These are phyloP conservation scores for Sthenelais limicola DNA, from an alignment of 2,888 invertebrate species.

Conservation along the genomic window DNA sequence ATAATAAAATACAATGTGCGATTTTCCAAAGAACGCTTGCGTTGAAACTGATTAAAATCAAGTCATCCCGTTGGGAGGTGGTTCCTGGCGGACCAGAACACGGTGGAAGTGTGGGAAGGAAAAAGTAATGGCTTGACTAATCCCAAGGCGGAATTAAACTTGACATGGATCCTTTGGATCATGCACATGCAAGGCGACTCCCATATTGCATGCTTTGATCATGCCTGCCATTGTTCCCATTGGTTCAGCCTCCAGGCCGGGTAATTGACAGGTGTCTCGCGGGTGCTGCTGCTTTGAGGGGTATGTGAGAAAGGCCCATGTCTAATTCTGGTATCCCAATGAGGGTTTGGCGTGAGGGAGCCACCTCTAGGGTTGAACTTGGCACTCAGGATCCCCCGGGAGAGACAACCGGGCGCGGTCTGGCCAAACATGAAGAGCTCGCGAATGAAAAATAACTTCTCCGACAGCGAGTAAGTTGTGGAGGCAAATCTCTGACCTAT, in stretches of 20 bases:
- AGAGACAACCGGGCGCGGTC: neutral
- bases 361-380: conserved; percentile 18
- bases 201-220: conserved; percentile 2
- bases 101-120: too few species aligned
- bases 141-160: too few species aligned
- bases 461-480: too few species aligned
- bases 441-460: too few species aligned
- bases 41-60: too few species aligned
- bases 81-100: too few species aligned
- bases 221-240: conserved; percentile 14
- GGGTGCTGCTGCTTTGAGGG: neutral
- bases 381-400: neutral
- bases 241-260: neutral
- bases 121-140: too few species aligned
- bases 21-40: too few species aligned
- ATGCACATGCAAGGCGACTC: conserved; percentile 6
- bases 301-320: conserved; percentile 16
- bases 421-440: neutral
- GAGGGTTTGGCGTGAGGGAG: conserved; percentile 16
- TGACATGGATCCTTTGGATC: conserved; percentile 11
- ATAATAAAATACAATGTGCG: too few species aligned
- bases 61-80: too few species aligned
- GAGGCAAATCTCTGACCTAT: too few species aligned
- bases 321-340: neutral
- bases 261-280: conserved; percentile 27